phyloP scores from a whole-genome alignment of 2,113 vertebrate species.

The Mirza zaza region DNA sequence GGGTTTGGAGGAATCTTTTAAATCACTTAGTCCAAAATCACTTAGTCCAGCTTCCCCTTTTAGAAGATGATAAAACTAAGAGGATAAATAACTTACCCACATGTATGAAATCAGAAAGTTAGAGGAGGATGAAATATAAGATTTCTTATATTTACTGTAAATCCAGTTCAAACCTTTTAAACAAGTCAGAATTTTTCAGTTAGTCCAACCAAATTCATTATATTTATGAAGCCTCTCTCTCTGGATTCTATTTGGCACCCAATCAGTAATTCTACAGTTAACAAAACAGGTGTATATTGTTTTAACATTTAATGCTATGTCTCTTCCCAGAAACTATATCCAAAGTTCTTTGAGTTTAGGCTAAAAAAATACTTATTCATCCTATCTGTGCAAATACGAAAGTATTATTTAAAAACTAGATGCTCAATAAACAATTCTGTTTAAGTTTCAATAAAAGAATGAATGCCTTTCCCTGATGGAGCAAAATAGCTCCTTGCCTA shows the following conservation, averaged over 20 bases:
- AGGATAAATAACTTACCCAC: not conserved
- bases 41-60: not conserved
- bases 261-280: conserved; percentile 2
- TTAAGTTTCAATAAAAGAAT: not conserved
- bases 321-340: not conserved
- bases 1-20: not conserved
- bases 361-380: not conserved
- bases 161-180: not conserved
- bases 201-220: not conserved
- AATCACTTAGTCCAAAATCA: not conserved
- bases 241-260: conserved; percentile 18
- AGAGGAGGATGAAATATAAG: not conserved
- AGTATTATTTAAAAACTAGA: conserved; percentile 14
- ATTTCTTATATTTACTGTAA: not conserved
- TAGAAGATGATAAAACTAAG: not conserved
- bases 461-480: not conserved
- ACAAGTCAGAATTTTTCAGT: conserved; percentile 34
- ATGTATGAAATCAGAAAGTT: not conserved
- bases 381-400: not conserved
- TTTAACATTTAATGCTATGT: not conserved
- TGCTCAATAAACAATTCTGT: not conserved
- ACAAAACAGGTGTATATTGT: not conserved
- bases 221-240: not conserved
- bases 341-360: not conserved
- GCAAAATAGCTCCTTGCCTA: not conserved